Evolutionary conservation across 1,140 invertebrate genomes (phyloP).

Genomic region (Aphis gossypii): DNA sequence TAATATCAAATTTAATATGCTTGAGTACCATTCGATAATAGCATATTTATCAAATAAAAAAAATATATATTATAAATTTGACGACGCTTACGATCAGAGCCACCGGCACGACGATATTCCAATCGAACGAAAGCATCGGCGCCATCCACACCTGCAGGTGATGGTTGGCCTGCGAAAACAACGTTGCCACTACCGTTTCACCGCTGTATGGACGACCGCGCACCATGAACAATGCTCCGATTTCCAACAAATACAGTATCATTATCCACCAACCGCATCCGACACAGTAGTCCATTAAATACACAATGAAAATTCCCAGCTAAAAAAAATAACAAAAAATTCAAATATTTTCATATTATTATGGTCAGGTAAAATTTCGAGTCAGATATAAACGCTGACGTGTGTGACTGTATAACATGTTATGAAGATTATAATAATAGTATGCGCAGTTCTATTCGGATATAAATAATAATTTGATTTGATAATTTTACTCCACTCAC

Average conservation of each 20-base stretch:
- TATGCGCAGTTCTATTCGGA: background rate
- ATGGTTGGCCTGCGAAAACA: constrained; percentile 67
- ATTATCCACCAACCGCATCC: constrained; percentile 87
- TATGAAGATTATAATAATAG: background rate
- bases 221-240: constrained; percentile 81
- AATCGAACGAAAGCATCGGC: constrained; percentile 81
- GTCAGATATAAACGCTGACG: too few relatives aligned
- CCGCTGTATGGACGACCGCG: constrained; percentile 84
- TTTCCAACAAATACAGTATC: constrained; percentile 77
- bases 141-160: constrained; percentile 71
- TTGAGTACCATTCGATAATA: background rate
- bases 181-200: constrained; percentile 76
- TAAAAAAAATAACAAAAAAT: constrained; percentile 62
- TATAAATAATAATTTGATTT: background rate
- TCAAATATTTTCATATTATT: background rate
- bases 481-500: constrained; percentile 67
- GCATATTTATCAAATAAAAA: background rate
- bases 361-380: too few relatives aligned
- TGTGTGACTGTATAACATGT: background rate
- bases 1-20: background rate
- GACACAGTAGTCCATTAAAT: constrained; percentile 83
- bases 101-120: constrained; percentile 86
- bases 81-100: constrained; percentile 72
- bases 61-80: background rate
- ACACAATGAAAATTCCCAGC: constrained; percentile 83